A percentile compares a stretch with the other conserved stretches of the same genome.
phyloP scores from a whole-genome alignment of 2,113 vertebrate genomes.

The Danionella cerebrum region DNA sequence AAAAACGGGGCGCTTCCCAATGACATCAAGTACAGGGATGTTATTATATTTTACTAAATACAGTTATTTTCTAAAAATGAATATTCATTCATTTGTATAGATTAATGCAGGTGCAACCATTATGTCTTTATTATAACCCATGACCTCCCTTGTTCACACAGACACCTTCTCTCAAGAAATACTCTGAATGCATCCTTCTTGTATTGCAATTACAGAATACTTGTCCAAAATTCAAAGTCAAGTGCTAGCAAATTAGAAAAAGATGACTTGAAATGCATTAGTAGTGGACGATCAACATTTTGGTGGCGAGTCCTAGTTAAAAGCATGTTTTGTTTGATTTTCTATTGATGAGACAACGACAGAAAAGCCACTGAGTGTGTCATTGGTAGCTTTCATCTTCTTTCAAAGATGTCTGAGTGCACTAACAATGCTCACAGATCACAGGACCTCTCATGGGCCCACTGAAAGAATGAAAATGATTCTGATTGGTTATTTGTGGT shows the following conservation, averaged over 20 bases:
- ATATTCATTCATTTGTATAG: too few species aligned
- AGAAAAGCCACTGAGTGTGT: neutral
- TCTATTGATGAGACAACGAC: slow-evolving; percentile 1
- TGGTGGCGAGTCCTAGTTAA: neutral
- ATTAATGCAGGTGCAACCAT: too few species aligned
- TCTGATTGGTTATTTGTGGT: neutral
- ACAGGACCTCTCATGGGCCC: neutral
- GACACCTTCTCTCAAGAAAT: too few species aligned
- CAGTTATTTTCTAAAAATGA: too few species aligned
- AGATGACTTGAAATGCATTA: neutral
- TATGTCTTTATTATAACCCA: too few species aligned
- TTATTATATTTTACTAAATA: too few species aligned
- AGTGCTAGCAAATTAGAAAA: neutral
- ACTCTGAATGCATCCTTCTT: neutral
- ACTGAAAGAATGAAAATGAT: neutral
- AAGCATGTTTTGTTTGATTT: slow-evolving; percentile 1
- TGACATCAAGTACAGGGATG: neutral
- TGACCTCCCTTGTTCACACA: too few species aligned
- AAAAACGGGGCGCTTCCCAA: neutral
- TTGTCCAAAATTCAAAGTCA: neutral
- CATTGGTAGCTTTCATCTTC: neutral
- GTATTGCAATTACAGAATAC: neutral
- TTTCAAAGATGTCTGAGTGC: slow-evolving; percentile 10
- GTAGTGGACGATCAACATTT: neutral
- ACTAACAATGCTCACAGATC: neutral